Evolutionary conservation across 2,888 invertebrate species (phyloP).

Genomic region (Rhorus exstirpatorius): DNA sequence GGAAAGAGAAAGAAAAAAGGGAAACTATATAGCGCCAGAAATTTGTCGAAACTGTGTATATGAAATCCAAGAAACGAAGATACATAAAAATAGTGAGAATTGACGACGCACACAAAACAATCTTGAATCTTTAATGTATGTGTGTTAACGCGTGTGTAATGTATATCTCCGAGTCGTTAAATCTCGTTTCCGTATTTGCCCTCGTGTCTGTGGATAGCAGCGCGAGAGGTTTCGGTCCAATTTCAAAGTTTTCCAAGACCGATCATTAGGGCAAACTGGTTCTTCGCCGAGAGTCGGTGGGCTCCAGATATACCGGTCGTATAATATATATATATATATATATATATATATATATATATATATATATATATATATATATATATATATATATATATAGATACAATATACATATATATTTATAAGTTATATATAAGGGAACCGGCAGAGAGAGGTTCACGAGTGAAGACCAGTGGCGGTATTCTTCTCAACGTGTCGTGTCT

Average conservation of each 20-base stretch:
- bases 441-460: slow-evolving; percentile 48
- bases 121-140: neutral
- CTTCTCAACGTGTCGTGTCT: slow-evolving; percentile 64
- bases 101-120: slow-evolving; percentile 26
- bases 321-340: slow-evolving; percentile 15
- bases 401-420: too few relatives aligned
- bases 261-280: slow-evolving; percentile 75
- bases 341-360: slow-evolving; percentile 6
- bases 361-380: slow-evolving; percentile 1
- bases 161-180: slow-evolving; percentile 53
- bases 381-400: neutral
- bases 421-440: neutral
- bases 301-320: slow-evolving; percentile 19
- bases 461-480: slow-evolving; percentile 68
- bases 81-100: slow-evolving; percentile 29
- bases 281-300: slow-evolving; percentile 59
- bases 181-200: slow-evolving; percentile 68
- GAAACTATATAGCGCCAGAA: slow-evolving; percentile 21
- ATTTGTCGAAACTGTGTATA: slow-evolving; percentile 56
- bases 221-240: slow-evolving; percentile 70
- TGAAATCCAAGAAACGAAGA: slow-evolving; percentile 59
- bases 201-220: slow-evolving; percentile 55
- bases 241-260: slow-evolving; percentile 73
- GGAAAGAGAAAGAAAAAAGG: slow-evolving; percentile 17
- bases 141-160: slow-evolving; percentile 38